Percentiles rank a stretch among this genome's conserved stretches.
Conservation (phyloP, 2,797 vertebrate species). For the Forpus xanthops region DNA sequence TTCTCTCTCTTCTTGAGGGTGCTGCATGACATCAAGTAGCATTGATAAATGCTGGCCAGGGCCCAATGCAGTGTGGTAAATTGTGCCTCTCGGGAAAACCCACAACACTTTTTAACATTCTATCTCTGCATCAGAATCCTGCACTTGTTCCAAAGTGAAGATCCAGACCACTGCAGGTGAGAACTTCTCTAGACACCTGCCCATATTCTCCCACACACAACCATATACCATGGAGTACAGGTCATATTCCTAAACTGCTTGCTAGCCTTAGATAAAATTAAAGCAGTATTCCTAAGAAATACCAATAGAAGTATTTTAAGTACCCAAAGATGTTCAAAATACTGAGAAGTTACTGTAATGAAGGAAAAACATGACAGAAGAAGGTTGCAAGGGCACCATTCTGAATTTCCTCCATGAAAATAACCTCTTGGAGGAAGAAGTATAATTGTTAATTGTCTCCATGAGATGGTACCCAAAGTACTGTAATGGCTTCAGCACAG, state of each 20-base stretch:
- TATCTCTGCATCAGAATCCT: neutral
- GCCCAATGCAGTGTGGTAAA: fast-evolving
- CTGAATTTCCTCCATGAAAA: neutral
- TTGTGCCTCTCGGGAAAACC: neutral
- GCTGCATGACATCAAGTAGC: neutral
- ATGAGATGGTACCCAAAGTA: neutral
- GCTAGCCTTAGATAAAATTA: neutral
- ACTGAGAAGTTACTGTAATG: neutral
- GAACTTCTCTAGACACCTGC: neutral
- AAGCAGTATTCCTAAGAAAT: neutral
- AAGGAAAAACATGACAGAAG: neutral
- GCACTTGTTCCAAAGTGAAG: neutral
- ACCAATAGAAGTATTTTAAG: neutral
- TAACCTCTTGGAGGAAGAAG: neutral
- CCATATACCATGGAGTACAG: neutral
- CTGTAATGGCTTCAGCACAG: neutral
- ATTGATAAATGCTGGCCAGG: neutral
- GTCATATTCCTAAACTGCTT: neutral
- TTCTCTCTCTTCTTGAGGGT: neutral
- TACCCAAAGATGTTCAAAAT: neutral
- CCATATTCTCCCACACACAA: neutral
- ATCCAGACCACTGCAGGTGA: neutral
- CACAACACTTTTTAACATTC: neutral
- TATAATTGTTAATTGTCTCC: neutral
- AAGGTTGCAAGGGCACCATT: neutral